Conservation (phyloP, 2,113 vertebrate genomes). For the Menura novaehollandiae region DNA sequence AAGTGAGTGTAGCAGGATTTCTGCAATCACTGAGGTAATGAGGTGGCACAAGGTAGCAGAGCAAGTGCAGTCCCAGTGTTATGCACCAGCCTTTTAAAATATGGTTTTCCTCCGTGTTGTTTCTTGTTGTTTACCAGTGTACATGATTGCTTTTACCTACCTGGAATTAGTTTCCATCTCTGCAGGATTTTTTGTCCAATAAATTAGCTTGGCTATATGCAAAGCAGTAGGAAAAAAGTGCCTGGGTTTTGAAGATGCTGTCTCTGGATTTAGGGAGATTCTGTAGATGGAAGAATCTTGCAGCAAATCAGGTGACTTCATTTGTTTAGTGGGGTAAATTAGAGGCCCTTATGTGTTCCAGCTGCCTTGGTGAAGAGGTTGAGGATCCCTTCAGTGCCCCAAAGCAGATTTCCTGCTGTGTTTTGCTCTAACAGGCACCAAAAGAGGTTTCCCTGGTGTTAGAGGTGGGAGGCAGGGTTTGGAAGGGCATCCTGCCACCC, state of each 20-base stretch:
- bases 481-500: not conserved
- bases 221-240: not conserved
- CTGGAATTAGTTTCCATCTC: conserved; percentile 11
- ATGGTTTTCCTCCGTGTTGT: not conserved
- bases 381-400: not conserved
- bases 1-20: not conserved
- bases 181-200: not conserved
- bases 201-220: not conserved
- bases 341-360: not conserved
- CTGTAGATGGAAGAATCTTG: not conserved
- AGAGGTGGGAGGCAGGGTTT: not conserved
- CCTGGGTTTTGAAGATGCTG: not conserved
- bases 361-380: not conserved
- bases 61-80: not conserved
- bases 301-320: not conserved
- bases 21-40: not conserved
- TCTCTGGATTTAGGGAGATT: not conserved
- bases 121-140: conserved; percentile 1
- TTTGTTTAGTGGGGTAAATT: not conserved
- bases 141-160: not conserved
- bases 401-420: not conserved
- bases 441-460: not conserved
- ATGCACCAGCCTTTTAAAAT: not conserved
- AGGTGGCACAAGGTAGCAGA: not conserved
- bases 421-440: not conserved